Percentiles rank a stretch among this genome's conserved stretches.
Evolutionary conservation across 2,888 invertebrate genomes (phyloP).

Genomic region (Morpho deidamia): DNA sequence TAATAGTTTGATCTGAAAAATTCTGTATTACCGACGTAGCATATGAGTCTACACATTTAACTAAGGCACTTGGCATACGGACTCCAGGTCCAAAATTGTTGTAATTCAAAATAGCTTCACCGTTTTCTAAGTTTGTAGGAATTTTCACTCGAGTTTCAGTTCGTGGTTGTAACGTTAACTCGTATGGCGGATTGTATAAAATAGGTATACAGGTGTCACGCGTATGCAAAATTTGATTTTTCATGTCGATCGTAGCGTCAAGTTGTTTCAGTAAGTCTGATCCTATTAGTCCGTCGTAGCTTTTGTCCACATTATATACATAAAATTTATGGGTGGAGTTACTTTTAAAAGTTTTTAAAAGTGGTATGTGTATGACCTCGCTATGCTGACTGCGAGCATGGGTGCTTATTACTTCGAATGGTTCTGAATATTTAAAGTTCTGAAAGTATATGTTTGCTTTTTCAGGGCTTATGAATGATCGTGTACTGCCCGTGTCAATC

Average conservation of each 20-base stretch:
- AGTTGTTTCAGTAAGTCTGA: conserved; percentile 21
- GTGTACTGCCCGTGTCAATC: conserved; percentile 23
- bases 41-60: not conserved
- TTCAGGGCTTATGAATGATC: conserved; percentile 18
- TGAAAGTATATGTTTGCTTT: conserved; percentile 14
- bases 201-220: conserved; percentile 13
- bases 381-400: conserved; percentile 21
- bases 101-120: not conserved
- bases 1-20: not conserved
- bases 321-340: conserved; percentile 16
- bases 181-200: conserved; percentile 8
- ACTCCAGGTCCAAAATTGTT: not conserved
- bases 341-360: conserved; percentile 14
- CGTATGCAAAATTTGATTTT: conserved; percentile 13
- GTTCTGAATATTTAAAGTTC: conserved; percentile 7
- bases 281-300: conserved; percentile 23
- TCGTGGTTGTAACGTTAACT: not conserved
- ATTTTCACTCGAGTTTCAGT: not conserved
- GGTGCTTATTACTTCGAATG: conserved; percentile 24
- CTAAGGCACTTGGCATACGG: not conserved
- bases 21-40: not conserved
- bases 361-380: conserved; percentile 14
- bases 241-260: conserved; percentile 19
- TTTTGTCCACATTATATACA: conserved; percentile 15
- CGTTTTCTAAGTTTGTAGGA: not conserved